A percentile compares a stretch with the other conserved stretches of the same genome.
Conservation (phyloP, 1,140 invertebrate genomes). For the Drosophila mayri region DNA sequence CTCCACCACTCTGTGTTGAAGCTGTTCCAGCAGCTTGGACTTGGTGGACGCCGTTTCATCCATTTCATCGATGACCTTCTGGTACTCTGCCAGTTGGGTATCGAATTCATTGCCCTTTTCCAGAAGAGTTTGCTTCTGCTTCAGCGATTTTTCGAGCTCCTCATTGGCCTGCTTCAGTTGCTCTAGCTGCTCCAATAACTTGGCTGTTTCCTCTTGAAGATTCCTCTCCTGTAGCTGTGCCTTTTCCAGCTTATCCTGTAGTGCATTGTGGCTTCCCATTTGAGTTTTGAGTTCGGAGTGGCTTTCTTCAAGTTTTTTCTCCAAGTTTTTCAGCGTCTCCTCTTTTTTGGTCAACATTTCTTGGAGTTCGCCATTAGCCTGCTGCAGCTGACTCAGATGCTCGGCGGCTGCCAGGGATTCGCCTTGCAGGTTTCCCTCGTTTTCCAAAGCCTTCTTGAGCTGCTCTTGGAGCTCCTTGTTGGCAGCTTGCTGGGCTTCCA, state of each 20-base stretch:
- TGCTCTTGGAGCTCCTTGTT: slow-evolving; percentile 10
- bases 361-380: slow-evolving; percentile 30
- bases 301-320: slow-evolving; percentile 12
- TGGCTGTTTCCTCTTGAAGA: slow-evolving; percentile 7
- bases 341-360: slow-evolving; percentile 5
- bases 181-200: slow-evolving; percentile 20
- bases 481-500: slow-evolving; percentile 8
- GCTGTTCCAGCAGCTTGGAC: slow-evolving; percentile 37
- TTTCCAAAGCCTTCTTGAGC: neutral
- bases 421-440: slow-evolving; percentile 9
- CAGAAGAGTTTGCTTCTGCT: slow-evolving; percentile 35
- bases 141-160: slow-evolving; percentile 18
- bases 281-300: slow-evolving; percentile 7
- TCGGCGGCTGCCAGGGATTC: slow-evolving; percentile 6
- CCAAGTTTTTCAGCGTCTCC: neutral
- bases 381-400: slow-evolving; percentile 27
- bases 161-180: slow-evolving; percentile 22
- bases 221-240: slow-evolving; percentile 34
- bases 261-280: slow-evolving; percentile 6
- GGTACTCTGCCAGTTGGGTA: slow-evolving; percentile 60
- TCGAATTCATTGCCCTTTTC: slow-evolving; percentile 65
- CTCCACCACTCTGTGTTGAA: slow-evolving; percentile 48
- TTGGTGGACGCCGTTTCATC: slow-evolving; percentile 58
- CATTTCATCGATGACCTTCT: slow-evolving; percentile 80
- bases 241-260: slow-evolving; percentile 52